Evolutionary conservation across 2,113 vertebrate species (phyloP), one percentile per base, ranked within the genome.

Genomic region (Anhinga rufa): DNA sequence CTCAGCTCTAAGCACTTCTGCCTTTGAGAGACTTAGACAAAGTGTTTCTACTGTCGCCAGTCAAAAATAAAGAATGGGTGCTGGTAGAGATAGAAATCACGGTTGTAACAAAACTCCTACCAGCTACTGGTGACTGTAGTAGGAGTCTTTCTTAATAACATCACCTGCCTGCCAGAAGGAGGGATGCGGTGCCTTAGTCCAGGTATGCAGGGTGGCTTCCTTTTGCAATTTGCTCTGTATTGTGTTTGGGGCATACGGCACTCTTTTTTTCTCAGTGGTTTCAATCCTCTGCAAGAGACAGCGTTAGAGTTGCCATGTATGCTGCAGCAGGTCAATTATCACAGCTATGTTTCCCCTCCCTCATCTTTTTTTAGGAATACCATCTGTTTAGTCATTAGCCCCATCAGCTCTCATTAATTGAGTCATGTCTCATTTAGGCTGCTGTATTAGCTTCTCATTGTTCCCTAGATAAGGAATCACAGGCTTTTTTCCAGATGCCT

Each of bases 361-460:
- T 93, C 6, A 1, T 88, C 94, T 92, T 97, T 97, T 97, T 97
- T 95, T 95, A 96, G 95, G 92, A 96, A 95, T 92, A 94, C 96
- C 97, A 97, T 98, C 96, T 98, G 97, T 96, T 98, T 97, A 97
- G 95, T 96, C 96, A 97, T 98, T 97, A 97, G 92, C 97, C 96
- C 94, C 95, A 95, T 97, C 97, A 95, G 93, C 95, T 96, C 96
- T 97, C 96, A 97, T 98, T 97, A 98, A 96, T 93, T 95, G 95
- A 97, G 92, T 95, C 92, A 96, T 97, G 96, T 96, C 97, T 97
- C 96, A 97, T 97, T 97, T 96, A 93, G 91, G 93, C 95, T 92
- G 86, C 84, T 93, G 86, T 82, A 97, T 96, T 97, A 94, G 93
- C 80, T 90, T 78, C 93, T 96, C 95, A 95, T 95, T 97, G 94